A percentile compares a stretch with the other conserved stretches of the same genome.
phyloP scores from a whole-genome alignment of 92 coral and sea anemone species.

The Umimayanthus kanabou region DNA sequence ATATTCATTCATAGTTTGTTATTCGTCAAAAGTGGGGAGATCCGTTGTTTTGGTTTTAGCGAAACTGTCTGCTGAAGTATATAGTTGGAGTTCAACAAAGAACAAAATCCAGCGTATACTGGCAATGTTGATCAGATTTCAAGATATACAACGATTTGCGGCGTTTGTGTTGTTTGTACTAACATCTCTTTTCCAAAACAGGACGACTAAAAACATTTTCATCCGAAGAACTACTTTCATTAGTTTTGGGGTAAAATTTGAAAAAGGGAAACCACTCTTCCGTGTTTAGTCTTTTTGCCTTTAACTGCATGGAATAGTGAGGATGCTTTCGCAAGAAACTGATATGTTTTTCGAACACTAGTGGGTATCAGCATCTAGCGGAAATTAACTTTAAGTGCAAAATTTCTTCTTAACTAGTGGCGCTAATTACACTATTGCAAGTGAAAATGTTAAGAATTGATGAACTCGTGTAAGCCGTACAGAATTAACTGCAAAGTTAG shows the following conservation, averaged over 20 bases:
- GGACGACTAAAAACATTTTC: not conserved
- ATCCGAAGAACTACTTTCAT: not conserved
- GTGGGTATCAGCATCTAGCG: not conserved
- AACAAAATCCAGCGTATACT: not conserved
- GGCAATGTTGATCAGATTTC: not conserved
- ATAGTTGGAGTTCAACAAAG: not conserved
- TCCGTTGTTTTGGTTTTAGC: not conserved
- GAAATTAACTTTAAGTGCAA: not conserved
- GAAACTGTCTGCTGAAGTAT: not conserved
- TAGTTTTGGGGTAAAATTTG: not conserved
- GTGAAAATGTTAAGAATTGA: conserved; percentile 1
- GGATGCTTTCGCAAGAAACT: not conserved
- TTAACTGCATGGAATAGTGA: not conserved
- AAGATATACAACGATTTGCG: not conserved
- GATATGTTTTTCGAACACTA: too few relatives aligned
- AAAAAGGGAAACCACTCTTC: not conserved
- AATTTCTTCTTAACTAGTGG: not conserved
- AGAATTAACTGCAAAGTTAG: not conserved
- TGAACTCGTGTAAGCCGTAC: not conserved
- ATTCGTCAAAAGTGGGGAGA: not conserved
- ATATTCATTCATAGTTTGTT: too few relatives aligned
- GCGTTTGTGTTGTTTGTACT: not conserved
- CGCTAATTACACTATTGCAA: conserved; percentile 13
- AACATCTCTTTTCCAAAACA: not conserved
- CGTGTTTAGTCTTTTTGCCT: not conserved